These are phyloP conservation scores for Sphecodes monilicornis DNA, from an alignment of 2,888 invertebrate genomes.

Conservation along the genomic window DNA sequence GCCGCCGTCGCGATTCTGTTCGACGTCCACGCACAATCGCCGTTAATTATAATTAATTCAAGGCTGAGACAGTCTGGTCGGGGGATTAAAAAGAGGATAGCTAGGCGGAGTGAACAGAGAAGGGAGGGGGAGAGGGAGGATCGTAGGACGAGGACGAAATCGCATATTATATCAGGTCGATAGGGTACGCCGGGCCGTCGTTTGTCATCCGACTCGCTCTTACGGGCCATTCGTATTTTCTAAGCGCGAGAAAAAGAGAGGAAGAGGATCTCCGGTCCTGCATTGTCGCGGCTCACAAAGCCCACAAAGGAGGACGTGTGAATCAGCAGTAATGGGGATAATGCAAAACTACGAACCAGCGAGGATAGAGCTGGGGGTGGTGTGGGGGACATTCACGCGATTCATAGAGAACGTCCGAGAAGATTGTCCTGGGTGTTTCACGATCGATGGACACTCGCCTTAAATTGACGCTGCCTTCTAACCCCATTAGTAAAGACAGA, in stretches of 20 bases:
- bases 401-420: conserved; percentile 51
- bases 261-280: conserved; percentile 61
- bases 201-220: conserved; percentile 74
- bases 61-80: conserved; percentile 23
- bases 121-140: not conserved
- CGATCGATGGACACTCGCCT: conserved; percentile 53
- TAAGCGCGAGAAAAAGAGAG: conserved; percentile 65
- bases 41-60: conserved; percentile 63
- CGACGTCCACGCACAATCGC: conserved; percentile 32
- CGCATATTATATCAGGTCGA: conserved; percentile 72
- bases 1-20: not conserved
- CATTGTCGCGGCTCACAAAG: conserved; percentile 81
- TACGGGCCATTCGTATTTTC: conserved; percentile 73
- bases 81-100: conserved; percentile 19
- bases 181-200: conserved; percentile 67
- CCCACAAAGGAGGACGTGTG: conserved; percentile 82
- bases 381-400: conserved; percentile 38
- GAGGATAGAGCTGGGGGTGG: conserved; percentile 44
- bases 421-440: conserved; percentile 54
- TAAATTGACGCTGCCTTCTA: conserved; percentile 32
- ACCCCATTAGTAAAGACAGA: conserved; percentile 4
- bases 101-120: not conserved
- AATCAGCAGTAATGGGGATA: conserved; percentile 84
- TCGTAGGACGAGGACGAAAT: conserved; percentile 50
- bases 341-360: conserved; percentile 80